phyloP scores from a whole-genome alignment of 2,888 invertebrate species.

The Andrena praecox region DNA sequence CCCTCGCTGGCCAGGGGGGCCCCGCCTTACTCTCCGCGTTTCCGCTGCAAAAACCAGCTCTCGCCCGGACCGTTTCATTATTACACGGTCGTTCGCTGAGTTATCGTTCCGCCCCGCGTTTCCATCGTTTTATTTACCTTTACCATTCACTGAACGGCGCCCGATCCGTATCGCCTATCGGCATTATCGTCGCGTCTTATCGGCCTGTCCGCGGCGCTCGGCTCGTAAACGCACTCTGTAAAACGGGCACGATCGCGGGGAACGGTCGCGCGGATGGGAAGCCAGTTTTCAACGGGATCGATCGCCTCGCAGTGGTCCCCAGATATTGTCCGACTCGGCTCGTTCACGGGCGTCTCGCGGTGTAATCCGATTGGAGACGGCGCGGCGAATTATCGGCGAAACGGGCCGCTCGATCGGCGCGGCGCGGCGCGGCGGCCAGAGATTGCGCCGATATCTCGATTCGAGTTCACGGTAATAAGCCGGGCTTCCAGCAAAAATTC shows the following conservation, averaged over 20 bases:
- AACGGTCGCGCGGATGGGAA: conserved; percentile 10
- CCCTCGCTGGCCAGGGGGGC: neutral
- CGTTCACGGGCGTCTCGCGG: conserved; percentile 12
- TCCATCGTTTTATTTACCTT: conserved; percentile 56
- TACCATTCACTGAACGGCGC: conserved; percentile 10
- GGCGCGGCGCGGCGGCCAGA: conserved; percentile 13
- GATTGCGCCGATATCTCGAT: conserved; percentile 36
- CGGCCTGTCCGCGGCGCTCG: conserved; percentile 8
- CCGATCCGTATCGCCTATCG: conserved; percentile 30
- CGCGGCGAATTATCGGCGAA: conserved; percentile 40
- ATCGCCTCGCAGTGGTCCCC: conserved; percentile 7
- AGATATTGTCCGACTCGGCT: conserved; percentile 30
- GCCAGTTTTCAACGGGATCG: conserved; percentile 14
- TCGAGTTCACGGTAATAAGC: conserved; percentile 41
- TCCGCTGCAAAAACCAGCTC: conserved; percentile 52
- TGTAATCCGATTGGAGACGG: conserved; percentile 48
- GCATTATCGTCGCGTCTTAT: conserved; percentile 23
- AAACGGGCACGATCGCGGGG: conserved; percentile 12
- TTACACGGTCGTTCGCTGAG: conserved; percentile 35
- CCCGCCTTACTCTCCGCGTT: neutral
- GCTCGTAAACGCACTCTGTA: conserved; percentile 15
- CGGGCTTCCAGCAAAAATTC: conserved; percentile 31
- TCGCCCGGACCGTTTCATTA: conserved; percentile 49
- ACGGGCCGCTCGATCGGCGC: conserved; percentile 23
- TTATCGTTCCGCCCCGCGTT: conserved; percentile 50